Evolutionary conservation across 2,113 vertebrate species (phyloP), one percentile per base, ranked within the genome.

Genomic region (Polyodon spathula): DNA sequence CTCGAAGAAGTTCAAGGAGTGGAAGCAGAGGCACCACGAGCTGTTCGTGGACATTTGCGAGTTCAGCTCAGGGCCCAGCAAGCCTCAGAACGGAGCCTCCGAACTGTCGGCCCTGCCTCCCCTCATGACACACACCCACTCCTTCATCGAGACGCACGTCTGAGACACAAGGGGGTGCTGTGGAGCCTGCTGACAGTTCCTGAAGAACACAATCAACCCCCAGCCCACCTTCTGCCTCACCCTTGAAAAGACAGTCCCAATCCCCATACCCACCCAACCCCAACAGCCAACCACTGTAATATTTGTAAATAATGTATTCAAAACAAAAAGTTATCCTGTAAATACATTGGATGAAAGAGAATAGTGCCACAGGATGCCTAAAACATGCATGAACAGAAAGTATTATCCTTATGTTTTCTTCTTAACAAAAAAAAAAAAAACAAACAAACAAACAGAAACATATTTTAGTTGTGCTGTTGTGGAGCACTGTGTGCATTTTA

Each of bases 11-110:
- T 92, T 92, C 77, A 85, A 88, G 71, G 88, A 94, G 61, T 93
- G 88, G 91, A 97, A 95, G 77, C 79, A 88, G 81, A 89, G 86
- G 78, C 90, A 93, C 86, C 85, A 89, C 64, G 92, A 94, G 63
- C 90, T 92, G 74, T 93, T 87, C 79, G 72, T 92, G 74, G 92
- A 93, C 84, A 92, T 93, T 82, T 91, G 89, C 87, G 81, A 88
- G 78, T 90, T 85, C 80, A 90, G 82, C 75, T 83, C 76, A 68
- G 75, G 54, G 72, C 70, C 70, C 14, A 40, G 68, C 62, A 70
- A 72, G 55, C 70, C 85, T 40, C 86, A 89, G 69, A 82, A 87
- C 1, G 91, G 87, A 66, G 82, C 86, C 58, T 87, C 86, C 62
- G 88, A 93, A 78, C 87, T 89, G 46, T 83, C 84, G 46, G 81